Evolutionary conservation across 1,140 invertebrate species (phyloP).

Genomic region (Heliothis virescens): DNA sequence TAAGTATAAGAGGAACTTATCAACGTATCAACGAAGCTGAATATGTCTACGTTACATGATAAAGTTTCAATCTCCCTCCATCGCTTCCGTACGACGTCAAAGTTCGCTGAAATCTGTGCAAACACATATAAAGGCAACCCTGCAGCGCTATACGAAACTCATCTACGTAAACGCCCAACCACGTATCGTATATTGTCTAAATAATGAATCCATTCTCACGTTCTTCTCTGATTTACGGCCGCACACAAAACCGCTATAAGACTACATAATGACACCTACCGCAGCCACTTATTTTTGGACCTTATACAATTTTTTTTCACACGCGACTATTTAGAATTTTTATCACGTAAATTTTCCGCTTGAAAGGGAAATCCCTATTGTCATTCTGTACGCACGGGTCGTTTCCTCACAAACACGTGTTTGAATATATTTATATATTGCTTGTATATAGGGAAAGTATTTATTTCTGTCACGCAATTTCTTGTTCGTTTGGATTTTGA

Average conservation of each 20-base stretch:
- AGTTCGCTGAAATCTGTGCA: conserved; percentile 23
- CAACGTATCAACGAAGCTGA: background rate
- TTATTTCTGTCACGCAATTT: conserved; percentile 84
- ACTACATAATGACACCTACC: conserved; percentile 83
- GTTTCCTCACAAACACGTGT: conserved; percentile 84
- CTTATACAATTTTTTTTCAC: conserved; percentile 82
- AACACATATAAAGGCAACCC: conserved; percentile 35
- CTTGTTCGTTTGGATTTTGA: conserved; percentile 65
- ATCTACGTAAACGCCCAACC: conserved; percentile 56
- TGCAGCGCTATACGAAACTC: conserved; percentile 41
- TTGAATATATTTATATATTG: conserved; percentile 72
- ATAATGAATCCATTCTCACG: conserved; percentile 84
- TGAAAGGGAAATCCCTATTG: conserved; percentile 84
- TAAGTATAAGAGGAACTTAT: background rate
- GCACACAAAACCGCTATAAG: conserved; percentile 74
- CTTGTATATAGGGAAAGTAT: conserved; percentile 67
- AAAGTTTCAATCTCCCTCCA: background rate
- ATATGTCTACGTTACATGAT: background rate
- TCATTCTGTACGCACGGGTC: conserved; percentile 75
- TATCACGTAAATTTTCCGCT: conserved; percentile 85
- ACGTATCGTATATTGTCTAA: conserved; percentile 72
- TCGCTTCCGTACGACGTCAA: conserved; percentile 8
- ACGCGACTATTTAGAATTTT: conserved; percentile 83
- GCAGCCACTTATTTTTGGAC: conserved; percentile 84
- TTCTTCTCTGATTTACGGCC: conserved; percentile 80